Evolutionary conservation across 2,888 invertebrate genomes (phyloP).

Genomic region (Lasioglossum villosulum): DNA sequence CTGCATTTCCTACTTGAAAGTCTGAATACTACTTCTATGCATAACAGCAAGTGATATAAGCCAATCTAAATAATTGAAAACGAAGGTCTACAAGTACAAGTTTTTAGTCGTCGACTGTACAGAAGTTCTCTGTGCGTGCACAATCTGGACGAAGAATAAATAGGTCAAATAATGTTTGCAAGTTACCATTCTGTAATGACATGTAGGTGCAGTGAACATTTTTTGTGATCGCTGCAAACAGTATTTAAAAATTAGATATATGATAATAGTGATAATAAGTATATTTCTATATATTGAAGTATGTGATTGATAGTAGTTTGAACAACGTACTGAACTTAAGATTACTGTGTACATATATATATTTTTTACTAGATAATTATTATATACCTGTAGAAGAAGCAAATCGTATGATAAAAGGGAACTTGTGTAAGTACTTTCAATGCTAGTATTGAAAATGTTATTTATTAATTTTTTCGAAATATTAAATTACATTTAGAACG

Average conservation of each 20-base stretch:
- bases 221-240: neutral
- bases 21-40: slow-evolving; percentile 20
- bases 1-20: slow-evolving; percentile 13
- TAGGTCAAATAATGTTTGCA: neutral
- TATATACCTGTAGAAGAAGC: slow-evolving; percentile 10
- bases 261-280: slow-evolving; percentile 17
- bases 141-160: neutral
- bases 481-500: slow-evolving; percentile 76
- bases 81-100: slow-evolving; percentile 8
- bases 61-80: slow-evolving; percentile 23
- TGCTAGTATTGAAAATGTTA: slow-evolving; percentile 68
- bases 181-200: slow-evolving; percentile 19
- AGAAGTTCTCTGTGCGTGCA: slow-evolving; percentile 3
- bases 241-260: slow-evolving; percentile 21
- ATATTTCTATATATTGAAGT: slow-evolving; percentile 15
- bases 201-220: slow-evolving; percentile 9
- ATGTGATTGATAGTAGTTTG: slow-evolving; percentile 5
- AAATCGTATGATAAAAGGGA: slow-evolving; percentile 28
- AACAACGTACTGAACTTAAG: slow-evolving; percentile 24
- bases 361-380: slow-evolving; percentile 5
- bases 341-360: slow-evolving; percentile 13
- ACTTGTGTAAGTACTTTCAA: slow-evolving; percentile 32
- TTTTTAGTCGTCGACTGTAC: slow-evolving; percentile 2
- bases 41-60: slow-evolving; percentile 6
- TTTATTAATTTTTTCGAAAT: slow-evolving; percentile 74